These are phyloP conservation scores for Idris sp. DNA, from an alignment of 1,140 invertebrate species.

Conservation along the genomic window DNA sequence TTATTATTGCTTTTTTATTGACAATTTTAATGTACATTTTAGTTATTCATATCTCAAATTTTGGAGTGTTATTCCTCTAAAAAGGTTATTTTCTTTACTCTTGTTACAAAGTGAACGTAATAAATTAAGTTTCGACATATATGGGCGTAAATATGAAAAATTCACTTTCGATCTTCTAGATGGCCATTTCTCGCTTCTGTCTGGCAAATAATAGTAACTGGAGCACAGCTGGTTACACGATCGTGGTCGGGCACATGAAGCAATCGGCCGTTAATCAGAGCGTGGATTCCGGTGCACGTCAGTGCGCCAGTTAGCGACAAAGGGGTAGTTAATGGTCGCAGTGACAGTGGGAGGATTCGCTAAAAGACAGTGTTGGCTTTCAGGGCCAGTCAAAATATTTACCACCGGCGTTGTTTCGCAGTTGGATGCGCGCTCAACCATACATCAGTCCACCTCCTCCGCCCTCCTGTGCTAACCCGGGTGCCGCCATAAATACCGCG, in stretches of 20 bases:
- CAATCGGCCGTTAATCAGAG: constrained; percentile 55
- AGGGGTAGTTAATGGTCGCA: constrained; percentile 57
- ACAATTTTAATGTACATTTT: no score
- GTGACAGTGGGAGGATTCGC: constrained; percentile 46
- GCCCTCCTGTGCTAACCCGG: constrained; percentile 33
- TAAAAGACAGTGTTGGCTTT: constrained; percentile 43
- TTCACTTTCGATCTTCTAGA: neutral
- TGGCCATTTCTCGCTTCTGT: constrained; percentile 24
- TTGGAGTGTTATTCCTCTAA: no score
- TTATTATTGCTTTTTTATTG: no score
- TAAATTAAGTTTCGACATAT: no score
- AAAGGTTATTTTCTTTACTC: no score
- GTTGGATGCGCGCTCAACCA: constrained; percentile 32
- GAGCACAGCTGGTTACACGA: constrained; percentile 50
- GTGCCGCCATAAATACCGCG: constrained; percentile 49
- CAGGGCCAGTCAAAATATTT: constrained; percentile 59
- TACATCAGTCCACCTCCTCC: no score
- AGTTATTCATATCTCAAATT: no score
- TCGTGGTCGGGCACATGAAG: constrained; percentile 35
- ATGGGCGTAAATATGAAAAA: neutral
- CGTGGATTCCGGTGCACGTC: constrained; percentile 52
- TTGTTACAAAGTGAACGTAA: no score
- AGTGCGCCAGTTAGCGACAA: constrained; percentile 53
- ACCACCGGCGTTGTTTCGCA: constrained; percentile 43
- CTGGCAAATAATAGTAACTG: constrained; percentile 35